Percentiles rank a stretch among this genome's conserved stretches.
phyloP scores from a whole-genome alignment of 2,797 vertebrate species.

The Gallinago stenura region DNA sequence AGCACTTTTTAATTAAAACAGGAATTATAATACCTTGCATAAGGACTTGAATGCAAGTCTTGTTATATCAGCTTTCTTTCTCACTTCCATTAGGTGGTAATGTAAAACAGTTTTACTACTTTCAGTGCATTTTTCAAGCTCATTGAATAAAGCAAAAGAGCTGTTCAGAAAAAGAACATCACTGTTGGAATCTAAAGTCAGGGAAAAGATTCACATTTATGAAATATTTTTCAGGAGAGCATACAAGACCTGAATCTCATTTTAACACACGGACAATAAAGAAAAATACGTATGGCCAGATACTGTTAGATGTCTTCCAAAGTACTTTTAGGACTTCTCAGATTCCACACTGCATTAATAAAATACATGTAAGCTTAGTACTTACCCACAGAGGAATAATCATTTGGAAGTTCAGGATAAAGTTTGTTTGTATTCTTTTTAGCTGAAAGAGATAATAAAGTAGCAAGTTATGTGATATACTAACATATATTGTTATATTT shows the following conservation, averaged over 20 bases:
- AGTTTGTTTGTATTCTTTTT: constrained; percentile 71
- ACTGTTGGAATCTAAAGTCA: background rate
- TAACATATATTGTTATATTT: background rate
- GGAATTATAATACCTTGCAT: background rate
- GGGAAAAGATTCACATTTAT: background rate
- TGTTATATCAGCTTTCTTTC: background rate
- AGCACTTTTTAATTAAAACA: constrained; percentile 34
- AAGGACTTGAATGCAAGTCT: background rate
- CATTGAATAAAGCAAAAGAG: background rate
- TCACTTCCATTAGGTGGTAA: background rate
- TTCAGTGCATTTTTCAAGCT: background rate
- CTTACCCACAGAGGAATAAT: constrained; percentile 71
- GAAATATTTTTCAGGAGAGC: background rate
- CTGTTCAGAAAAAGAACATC: background rate
- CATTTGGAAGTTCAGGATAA: constrained; percentile 80
- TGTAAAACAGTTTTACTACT: background rate
- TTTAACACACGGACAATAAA: background rate
- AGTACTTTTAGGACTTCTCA: background rate
- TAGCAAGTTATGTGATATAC: background rate
- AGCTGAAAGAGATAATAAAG: constrained; percentile 63
- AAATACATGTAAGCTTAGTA: background rate
- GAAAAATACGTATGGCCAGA: background rate
- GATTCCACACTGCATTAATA: background rate
- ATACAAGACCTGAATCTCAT: background rate
- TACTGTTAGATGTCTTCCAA: background rate